Evolutionary conservation across 2,113 vertebrate species (phyloP).

Genomic region (Camelus dromedarius): DNA sequence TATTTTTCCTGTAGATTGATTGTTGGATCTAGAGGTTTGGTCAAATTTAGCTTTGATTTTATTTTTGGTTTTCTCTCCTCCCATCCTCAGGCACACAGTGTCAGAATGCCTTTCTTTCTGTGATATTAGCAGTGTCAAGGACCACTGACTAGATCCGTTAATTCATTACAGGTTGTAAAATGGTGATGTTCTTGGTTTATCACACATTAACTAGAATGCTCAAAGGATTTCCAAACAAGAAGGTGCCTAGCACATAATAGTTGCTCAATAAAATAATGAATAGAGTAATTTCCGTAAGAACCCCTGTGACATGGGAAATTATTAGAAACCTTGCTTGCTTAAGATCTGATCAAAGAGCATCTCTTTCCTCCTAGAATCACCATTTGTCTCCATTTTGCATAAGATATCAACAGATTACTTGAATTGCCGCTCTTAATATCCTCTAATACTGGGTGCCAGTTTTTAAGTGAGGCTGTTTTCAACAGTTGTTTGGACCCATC

Average conservation of each 20-base stretch:
- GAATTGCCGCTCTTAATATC: background rate
- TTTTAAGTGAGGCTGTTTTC: background rate
- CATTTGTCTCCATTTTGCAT: background rate
- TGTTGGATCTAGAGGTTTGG: background rate
- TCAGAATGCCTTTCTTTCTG: background rate
- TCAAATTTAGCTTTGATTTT: background rate
- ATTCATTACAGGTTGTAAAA: background rate
- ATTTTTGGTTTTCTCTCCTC: background rate
- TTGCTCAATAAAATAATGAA: background rate
- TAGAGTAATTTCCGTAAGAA: background rate
- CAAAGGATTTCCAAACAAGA: background rate
- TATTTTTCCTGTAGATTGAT: background rate
- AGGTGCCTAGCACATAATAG: background rate
- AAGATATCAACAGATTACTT: background rate
- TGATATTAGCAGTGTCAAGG: background rate
- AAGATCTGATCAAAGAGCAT: background rate
- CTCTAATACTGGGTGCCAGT: background rate
- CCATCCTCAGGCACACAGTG: background rate
- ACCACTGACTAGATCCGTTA: background rate
- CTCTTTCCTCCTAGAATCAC: background rate
- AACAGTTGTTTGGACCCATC: background rate
- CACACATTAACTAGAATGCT: background rate
- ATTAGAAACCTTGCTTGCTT: background rate
- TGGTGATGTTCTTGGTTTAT: background rate
- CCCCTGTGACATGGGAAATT: background rate